Conservation (phyloP, 35 echinoderm and acorn worm species). For the Strongylocentrotus purpuratus region DNA sequence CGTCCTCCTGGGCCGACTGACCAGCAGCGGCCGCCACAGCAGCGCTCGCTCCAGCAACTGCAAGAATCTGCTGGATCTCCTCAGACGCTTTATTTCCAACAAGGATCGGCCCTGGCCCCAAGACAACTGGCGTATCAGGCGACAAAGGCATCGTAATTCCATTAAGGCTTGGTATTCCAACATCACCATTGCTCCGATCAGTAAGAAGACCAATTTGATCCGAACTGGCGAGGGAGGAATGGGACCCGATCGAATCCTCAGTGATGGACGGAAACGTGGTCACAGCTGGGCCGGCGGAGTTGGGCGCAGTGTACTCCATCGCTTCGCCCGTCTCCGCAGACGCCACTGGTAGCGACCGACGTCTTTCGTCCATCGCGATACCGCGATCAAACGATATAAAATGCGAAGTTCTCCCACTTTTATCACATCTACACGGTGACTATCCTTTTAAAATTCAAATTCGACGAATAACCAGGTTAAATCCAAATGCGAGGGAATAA, state of each 20-base stretch:
- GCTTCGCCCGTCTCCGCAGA: slow-evolving; percentile 28
- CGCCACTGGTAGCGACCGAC: slow-evolving; percentile 17
- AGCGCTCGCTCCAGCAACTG: neutral
- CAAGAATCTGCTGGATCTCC: slow-evolving; percentile 43
- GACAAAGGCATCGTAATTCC: slow-evolving; percentile 42
- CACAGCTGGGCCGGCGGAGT: slow-evolving; percentile 31
- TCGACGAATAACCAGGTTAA: neutral
- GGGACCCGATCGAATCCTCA: neutral
- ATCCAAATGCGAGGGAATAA: neutral
- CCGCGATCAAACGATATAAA: neutral
- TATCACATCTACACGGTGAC: neutral
- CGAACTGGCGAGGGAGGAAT: neutral
- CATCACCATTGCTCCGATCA: neutral
- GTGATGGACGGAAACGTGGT: slow-evolving; percentile 8
- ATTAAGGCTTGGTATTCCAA: slow-evolving; percentile 13
- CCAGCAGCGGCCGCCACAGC: neutral
- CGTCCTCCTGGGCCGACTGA: neutral
- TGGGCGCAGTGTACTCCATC: slow-evolving; percentile 7
- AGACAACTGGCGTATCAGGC: slow-evolving; percentile 31
- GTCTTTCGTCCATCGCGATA: slow-evolving; percentile 10
- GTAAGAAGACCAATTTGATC: neutral
- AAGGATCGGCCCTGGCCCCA: slow-evolving; percentile 22
- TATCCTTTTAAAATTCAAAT: neutral
- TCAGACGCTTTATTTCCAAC: slow-evolving; percentile 25
- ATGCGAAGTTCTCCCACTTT: neutral